Evolutionary conservation across 2,888 invertebrate species (phyloP).

Genomic region (Linnaemya tessellans): DNA sequence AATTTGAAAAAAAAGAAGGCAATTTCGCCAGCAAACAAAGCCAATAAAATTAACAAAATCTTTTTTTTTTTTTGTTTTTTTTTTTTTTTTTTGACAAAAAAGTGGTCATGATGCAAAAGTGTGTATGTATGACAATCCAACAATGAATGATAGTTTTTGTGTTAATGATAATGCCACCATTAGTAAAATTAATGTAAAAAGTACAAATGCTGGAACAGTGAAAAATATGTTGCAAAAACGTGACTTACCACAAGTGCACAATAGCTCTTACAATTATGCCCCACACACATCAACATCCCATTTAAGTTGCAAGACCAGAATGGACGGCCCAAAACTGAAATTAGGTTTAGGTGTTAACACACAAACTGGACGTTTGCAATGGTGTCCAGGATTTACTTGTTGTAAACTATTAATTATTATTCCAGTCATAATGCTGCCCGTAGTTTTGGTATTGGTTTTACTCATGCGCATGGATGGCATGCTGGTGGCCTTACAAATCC

Average conservation of each 20-base stretch:
- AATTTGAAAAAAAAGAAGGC: neutral
- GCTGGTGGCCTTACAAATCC: slow-evolving; percentile 79
- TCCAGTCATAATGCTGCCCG: slow-evolving; percentile 82
- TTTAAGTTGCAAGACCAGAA: slow-evolving; percentile 31
- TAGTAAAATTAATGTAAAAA: neutral
- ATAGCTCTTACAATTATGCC: slow-evolving; percentile 49
- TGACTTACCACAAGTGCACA: slow-evolving; percentile 77
- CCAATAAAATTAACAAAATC: neutral
- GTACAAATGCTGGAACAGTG: slow-evolving; percentile 38
- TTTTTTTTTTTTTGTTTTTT: neutral
- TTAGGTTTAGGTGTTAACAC: slow-evolving; percentile 81
- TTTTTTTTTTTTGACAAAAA: neutral
- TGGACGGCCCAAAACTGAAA: slow-evolving; percentile 73
- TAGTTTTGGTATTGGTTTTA: slow-evolving; percentile 80
- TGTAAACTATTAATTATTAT: slow-evolving; percentile 82
- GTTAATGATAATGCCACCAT: neutral
- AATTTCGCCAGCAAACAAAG: neutral
- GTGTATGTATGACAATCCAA: slow-evolving; percentile 28
- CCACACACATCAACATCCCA: slow-evolving; percentile 14
- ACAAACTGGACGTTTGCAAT: slow-evolving; percentile 82
- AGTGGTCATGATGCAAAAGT: slow-evolving; percentile 24
- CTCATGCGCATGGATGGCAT: slow-evolving; percentile 81
- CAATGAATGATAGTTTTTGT: neutral
- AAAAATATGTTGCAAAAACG: slow-evolving; percentile 61
- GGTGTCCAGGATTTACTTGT: slow-evolving; percentile 83